These are phyloP conservation scores for Meandrusa payeni DNA, from an alignment of 2,888 invertebrate species.

Conservation along the genomic window DNA sequence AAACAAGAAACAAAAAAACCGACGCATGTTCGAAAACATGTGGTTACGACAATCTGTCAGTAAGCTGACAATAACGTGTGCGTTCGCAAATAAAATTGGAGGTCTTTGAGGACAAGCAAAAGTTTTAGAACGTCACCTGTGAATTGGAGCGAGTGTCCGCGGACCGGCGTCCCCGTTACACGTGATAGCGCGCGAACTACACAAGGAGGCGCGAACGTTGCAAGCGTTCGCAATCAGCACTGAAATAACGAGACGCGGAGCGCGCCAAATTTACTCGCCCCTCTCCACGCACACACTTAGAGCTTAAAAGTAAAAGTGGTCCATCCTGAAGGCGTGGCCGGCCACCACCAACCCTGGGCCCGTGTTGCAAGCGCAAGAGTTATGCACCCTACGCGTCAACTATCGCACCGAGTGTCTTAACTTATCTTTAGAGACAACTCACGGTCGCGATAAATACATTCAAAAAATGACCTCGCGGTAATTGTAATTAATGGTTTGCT, in stretches of 20 bases:
- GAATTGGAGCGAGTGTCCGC: constrained; percentile 22
- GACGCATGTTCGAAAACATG: too few species aligned
- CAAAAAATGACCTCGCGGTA: not conserved
- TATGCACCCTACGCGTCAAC: not conserved
- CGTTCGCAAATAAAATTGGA: not conserved
- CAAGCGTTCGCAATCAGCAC: constrained; percentile 46
- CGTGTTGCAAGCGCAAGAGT: constrained; percentile 31
- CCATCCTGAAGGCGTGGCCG: constrained; percentile 64
- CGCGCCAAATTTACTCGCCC: constrained; percentile 32
- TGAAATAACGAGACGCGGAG: constrained; percentile 31
- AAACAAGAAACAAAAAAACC: too few species aligned
- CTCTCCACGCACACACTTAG: constrained; percentile 33
- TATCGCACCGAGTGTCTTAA: not conserved
- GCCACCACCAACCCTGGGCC: constrained; percentile 48
- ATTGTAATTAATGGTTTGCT: not conserved
- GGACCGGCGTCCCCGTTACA: constrained; percentile 36
- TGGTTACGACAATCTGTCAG: too few species aligned
- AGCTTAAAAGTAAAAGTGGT: constrained; percentile 74
- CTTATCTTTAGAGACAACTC: constrained; percentile 4
- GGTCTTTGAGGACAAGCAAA: not conserved
- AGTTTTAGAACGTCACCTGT: constrained; percentile 23
- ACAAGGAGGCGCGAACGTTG: constrained; percentile 45
- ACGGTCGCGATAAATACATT: constrained; percentile 11
- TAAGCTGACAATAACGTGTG: not conserved
- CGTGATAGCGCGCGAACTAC: constrained; percentile 38